These are phyloP conservation scores for Lagodon rhomboides DNA, from an alignment of 2,797 vertebrate genomes.

Conservation along the genomic window DNA sequence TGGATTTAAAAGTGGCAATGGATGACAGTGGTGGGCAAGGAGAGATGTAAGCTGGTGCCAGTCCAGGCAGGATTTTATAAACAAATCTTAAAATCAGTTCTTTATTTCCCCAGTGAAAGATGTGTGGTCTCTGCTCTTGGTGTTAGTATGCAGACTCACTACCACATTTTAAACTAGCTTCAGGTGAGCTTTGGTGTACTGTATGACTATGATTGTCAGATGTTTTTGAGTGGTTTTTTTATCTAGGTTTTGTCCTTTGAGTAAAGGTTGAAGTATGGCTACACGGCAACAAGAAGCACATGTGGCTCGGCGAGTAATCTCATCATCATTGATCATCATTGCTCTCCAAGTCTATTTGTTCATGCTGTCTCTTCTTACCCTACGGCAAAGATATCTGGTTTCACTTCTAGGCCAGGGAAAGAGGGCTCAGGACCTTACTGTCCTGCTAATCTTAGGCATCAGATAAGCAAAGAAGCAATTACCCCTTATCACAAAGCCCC, in stretches of 20 bases:
- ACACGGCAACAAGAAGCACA: too few relatives aligned
- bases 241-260: not conserved
- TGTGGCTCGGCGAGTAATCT: too few relatives aligned
- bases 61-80: not conserved
- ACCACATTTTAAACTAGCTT: not conserved
- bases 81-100: not conserved
- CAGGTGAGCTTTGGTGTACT: too few relatives aligned
- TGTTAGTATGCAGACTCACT: not conserved
- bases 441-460: slow-evolving; percentile 57
- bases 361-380: slow-evolving; percentile 24
- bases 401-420: slow-evolving; percentile 32
- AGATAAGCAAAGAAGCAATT: slow-evolving; percentile 79
- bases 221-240: too few relatives aligned
- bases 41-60: not conserved
- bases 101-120: not conserved
- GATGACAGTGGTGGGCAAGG: not conserved
- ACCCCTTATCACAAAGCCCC: slow-evolving; percentile 67
- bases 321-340: not conserved
- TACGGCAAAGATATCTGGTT: slow-evolving; percentile 48
- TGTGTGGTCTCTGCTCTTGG: not conserved
- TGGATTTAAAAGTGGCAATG: not conserved
- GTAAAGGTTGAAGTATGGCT: not conserved
- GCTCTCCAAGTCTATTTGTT: not conserved
- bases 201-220: too few relatives aligned
- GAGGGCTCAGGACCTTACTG: slow-evolving; percentile 41